Evolutionary conservation across 2,113 vertebrate species (phyloP).

Genomic region (Carollia perspicillata): DNA sequence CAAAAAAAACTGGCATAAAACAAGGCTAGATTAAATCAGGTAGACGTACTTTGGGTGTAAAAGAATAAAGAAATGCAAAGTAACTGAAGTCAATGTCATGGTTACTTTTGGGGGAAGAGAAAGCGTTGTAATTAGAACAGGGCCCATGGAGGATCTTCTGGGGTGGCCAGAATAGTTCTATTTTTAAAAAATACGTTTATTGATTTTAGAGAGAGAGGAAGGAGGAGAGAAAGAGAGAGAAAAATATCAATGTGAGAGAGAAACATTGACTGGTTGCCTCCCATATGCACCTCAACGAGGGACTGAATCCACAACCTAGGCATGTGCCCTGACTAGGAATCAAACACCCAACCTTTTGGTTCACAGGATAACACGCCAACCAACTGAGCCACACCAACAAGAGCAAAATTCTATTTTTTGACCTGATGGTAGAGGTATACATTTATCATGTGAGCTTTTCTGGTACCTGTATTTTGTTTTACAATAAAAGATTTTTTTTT

Average conservation of each 20-base stretch:
- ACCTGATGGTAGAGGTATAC: neutral
- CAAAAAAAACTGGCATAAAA: neutral
- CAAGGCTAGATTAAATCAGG: neutral
- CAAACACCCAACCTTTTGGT: too few species aligned
- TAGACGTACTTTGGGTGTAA: neutral
- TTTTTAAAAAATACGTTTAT: too few species aligned
- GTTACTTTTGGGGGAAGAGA: neutral
- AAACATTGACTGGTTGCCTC: too few species aligned
- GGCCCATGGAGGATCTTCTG: neutral
- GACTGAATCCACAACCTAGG: too few species aligned
- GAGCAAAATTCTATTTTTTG: neutral
- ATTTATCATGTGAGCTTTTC: neutral
- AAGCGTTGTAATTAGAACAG: neutral
- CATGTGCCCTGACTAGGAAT: too few species aligned
- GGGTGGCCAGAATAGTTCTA: too few species aligned
- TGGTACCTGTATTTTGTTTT: neutral
- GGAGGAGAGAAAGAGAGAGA: too few species aligned
- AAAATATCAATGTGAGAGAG: too few species aligned
- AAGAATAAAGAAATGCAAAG: neutral
- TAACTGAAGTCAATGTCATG: neutral
- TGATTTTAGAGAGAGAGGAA: too few species aligned
- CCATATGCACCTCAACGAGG: too few species aligned
- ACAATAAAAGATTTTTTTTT: neutral
- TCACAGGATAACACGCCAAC: too few species aligned
- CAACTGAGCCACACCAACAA: too few species aligned